Percentiles rank a stretch among this genome's conserved stretches.
phyloP scores from a whole-genome alignment of 2,113 vertebrate genomes.

The Hemiprocne comata region DNA sequence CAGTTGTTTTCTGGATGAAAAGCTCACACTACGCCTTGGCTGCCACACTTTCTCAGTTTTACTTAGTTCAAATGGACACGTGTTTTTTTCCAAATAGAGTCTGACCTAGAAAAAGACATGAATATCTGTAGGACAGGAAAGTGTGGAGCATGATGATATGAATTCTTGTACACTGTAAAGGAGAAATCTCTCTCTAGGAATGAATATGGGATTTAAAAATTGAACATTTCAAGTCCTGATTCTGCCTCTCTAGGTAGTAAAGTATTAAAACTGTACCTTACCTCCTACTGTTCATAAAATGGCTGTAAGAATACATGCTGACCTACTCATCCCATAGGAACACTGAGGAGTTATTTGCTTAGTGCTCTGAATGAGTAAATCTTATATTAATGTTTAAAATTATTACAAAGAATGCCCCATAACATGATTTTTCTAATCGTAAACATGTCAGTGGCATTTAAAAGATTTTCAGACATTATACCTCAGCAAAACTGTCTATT shows the following conservation, averaged over 20 bases:
- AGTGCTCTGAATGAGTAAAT: neutral
- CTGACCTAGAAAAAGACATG: neutral
- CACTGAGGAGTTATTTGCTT: neutral
- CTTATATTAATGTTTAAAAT: neutral
- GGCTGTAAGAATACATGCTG: neutral
- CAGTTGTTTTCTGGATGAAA: neutral
- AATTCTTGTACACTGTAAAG: neutral
- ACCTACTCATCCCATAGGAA: neutral
- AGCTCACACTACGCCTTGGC: neutral
- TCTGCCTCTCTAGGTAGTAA: neutral
- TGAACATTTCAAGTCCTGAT: neutral
- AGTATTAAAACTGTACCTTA: neutral
- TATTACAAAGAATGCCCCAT: neutral
- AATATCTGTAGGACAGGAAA: neutral
- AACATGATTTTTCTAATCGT: neutral
- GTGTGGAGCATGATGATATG: neutral
- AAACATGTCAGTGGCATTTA: neutral
- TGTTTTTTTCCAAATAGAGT: neutral
- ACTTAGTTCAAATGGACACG: neutral
- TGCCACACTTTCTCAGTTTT: neutral
- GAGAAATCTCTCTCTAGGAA: neutral
- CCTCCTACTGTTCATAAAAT: neutral
- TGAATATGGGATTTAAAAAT: neutral
- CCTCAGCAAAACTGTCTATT: neutral
- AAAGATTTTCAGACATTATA: neutral